Conservation (phyloP, 92 coral and sea anemone species). For the Bergia sp. region DNA sequence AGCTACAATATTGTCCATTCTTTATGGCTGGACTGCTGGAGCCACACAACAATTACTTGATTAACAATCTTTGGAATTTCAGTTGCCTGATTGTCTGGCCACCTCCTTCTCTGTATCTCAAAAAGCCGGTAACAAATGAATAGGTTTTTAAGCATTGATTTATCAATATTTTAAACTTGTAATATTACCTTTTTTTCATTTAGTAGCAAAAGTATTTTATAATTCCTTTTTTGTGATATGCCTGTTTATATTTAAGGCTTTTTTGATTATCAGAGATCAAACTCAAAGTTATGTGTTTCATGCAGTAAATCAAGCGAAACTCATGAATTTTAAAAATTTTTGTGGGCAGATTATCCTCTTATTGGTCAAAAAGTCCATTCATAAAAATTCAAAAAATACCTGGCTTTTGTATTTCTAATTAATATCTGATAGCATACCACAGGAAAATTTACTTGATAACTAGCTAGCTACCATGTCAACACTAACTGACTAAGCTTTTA, state of each 20-base stretch:
- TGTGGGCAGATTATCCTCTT: constrained; percentile 6
- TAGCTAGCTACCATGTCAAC: neutral
- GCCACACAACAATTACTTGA: neutral
- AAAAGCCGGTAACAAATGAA: neutral
- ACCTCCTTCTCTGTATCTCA: neutral
- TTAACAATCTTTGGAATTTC: neutral
- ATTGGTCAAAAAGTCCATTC: neutral
- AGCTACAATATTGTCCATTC: too few relatives aligned
- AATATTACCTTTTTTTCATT: neutral
- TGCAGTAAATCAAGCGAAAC: neutral
- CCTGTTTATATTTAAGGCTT: neutral
- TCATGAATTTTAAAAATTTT: neutral
- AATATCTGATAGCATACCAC: neutral
- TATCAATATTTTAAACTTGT: neutral
- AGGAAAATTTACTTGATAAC: neutral
- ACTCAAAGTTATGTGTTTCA: too few relatives aligned
- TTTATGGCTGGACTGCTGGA: neutral
- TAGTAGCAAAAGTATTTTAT: neutral
- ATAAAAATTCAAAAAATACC: neutral
- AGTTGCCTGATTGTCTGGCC: constrained; percentile 4
- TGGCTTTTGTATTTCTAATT: neutral
- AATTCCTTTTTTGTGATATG: neutral
- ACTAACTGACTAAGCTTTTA: too few relatives aligned
- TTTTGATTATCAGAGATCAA: neutral
- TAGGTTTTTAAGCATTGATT: neutral